Evolutionary conservation across 2,113 vertebrate genomes (phyloP).

Genomic region (Climacteris rufus): DNA sequence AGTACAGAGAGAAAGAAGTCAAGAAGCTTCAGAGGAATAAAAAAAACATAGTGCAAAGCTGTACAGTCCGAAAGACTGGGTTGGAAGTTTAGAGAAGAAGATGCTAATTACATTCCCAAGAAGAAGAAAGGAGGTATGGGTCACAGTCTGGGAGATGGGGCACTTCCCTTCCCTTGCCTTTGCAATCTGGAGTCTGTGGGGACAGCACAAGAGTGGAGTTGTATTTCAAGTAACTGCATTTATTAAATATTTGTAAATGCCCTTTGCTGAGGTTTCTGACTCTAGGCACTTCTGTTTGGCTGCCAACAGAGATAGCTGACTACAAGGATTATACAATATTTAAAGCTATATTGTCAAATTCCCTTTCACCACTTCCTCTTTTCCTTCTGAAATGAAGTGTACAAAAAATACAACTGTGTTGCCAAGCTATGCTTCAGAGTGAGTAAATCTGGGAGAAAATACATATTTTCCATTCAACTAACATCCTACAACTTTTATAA

Average conservation of each 20-base stretch:
- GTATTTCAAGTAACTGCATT: neutral
- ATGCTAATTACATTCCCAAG: neutral
- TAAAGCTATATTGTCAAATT: constrained; percentile 6
- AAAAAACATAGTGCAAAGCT: neutral
- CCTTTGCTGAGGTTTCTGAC: constrained; percentile 41
- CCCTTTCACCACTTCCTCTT: neutral
- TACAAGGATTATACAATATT: constrained; percentile 34
- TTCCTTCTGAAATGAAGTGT: neutral
- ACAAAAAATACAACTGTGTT: neutral
- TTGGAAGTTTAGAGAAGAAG: neutral
- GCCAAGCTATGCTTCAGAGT: neutral
- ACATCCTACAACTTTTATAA: neutral
- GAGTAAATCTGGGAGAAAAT: neutral
- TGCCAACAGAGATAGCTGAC: neutral
- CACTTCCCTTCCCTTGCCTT: neutral
- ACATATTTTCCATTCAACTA: neutral
- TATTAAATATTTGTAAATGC: constrained; percentile 53
- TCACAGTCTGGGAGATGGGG: neutral
- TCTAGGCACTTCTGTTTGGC: neutral
- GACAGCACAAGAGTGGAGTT: neutral
- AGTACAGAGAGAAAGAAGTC: constrained; percentile 29
- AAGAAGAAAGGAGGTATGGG: neutral
- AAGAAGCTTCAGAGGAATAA: constrained; percentile 15
- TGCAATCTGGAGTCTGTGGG: neutral
- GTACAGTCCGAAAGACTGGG: neutral